These are phyloP conservation scores for Fabriciana adippe DNA, from an alignment of 2,888 invertebrate species.

Conservation along the genomic window DNA sequence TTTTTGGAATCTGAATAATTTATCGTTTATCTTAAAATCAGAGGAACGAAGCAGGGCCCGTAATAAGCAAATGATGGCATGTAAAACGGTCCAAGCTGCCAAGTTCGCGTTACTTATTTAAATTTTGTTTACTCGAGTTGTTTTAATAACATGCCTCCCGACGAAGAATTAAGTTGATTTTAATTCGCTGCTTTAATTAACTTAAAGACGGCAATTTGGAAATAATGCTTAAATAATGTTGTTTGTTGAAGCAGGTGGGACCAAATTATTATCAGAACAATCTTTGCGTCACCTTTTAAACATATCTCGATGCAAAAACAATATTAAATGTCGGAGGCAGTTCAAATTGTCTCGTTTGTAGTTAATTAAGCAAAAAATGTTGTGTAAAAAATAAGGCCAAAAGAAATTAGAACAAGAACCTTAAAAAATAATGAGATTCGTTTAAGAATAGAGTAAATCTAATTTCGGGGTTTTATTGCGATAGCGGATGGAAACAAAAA, in stretches of 20 bases:
- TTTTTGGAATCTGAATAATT: slow-evolving; percentile 35
- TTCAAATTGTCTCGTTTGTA: slow-evolving; percentile 32
- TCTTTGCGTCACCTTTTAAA: slow-evolving; percentile 27
- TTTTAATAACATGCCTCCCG: slow-evolving; percentile 52
- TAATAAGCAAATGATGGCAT: slow-evolving; percentile 49
- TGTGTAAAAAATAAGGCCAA: slow-evolving; percentile 57
- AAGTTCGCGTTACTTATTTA: slow-evolving; percentile 58
- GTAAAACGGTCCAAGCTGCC: slow-evolving; percentile 49
- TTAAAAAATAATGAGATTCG: slow-evolving; percentile 54
- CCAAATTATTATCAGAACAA: slow-evolving; percentile 26
- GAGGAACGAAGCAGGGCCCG: slow-evolving; percentile 34
- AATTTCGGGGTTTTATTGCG: slow-evolving; percentile 49
- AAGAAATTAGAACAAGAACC: slow-evolving; percentile 51
- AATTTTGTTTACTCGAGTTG: slow-evolving; percentile 64
- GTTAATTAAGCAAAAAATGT: slow-evolving; percentile 47
- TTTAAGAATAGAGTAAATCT: slow-evolving; percentile 56
- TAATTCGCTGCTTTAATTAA: slow-evolving; percentile 52
- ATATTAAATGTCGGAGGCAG: slow-evolving; percentile 22
- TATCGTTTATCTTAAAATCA: slow-evolving; percentile 39
- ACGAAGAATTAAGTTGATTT: slow-evolving; percentile 50
- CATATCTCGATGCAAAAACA: slow-evolving; percentile 28
- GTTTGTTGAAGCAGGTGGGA: slow-evolving; percentile 30
- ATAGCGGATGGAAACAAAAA: slow-evolving; percentile 45
- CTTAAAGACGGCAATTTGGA: slow-evolving; percentile 33
- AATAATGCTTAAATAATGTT: slow-evolving; percentile 40